A percentile compares a stretch with the other conserved stretches of the same genome.
These are phyloP conservation scores for Rhyacophila brunnea DNA, from an alignment of 1,140 invertebrate genomes.

Conservation along the genomic window DNA sequence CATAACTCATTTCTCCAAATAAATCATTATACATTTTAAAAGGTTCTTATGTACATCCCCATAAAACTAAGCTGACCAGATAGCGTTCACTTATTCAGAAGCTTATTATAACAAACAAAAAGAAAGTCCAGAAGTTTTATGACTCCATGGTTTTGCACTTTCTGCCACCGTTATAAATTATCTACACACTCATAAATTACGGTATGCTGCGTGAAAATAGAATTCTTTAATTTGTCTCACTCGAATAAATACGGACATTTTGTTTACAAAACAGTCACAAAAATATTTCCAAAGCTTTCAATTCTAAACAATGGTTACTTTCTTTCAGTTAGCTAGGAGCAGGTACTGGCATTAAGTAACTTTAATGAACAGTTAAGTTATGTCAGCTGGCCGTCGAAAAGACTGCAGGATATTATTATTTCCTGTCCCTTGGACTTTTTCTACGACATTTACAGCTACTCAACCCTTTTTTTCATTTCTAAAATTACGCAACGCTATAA, in stretches of 20 bases:
- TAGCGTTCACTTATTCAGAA: conserved; percentile 3
- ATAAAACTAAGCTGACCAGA: conserved; percentile 8
- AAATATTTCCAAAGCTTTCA: too few relatives aligned
- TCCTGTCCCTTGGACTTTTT: conserved; percentile 19
- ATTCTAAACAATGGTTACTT: too few relatives aligned
- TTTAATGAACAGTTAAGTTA: conserved; percentile 7
- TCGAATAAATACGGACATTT: too few relatives aligned
- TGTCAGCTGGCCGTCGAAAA: conserved; percentile 7
- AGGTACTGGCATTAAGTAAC: neutral
- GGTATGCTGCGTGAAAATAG: neutral
- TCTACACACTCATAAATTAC: neutral
- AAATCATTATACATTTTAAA: too few relatives aligned
- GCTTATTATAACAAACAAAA: conserved; percentile 3
- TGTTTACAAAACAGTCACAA: too few relatives aligned
- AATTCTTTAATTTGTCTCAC: neutral
- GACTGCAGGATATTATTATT: too few relatives aligned
- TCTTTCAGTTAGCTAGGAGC: too few relatives aligned
- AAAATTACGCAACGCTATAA: conserved; percentile 28
- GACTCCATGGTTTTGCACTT: conserved; percentile 1
- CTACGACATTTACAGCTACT: conserved; percentile 4
- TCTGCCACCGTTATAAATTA: conserved; percentile 9
- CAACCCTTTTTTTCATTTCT: conserved; percentile 24
- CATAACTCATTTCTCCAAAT: too few relatives aligned
- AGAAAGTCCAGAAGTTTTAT: conserved; percentile 6
- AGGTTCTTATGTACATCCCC: neutral